Percentiles rank a stretch among this genome's conserved stretches.
These are phyloP conservation scores for Tribolium freemani DNA, from an alignment of 2,888 invertebrate genomes.

Conservation along the genomic window DNA sequence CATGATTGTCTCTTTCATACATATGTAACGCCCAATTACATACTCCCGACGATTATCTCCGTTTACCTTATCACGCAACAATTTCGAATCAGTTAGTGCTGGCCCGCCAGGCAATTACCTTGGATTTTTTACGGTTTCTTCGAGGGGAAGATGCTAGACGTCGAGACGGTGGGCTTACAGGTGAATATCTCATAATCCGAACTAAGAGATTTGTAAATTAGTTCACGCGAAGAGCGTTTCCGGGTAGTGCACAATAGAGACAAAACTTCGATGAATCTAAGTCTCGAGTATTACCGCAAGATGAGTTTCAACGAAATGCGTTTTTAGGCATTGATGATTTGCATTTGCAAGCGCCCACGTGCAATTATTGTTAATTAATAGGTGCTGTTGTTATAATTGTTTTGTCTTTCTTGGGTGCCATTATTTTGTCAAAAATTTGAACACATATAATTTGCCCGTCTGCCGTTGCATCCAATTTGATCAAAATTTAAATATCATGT, in stretches of 20 bases:
- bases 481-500: slow-evolving; percentile 27
- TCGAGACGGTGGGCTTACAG: slow-evolving; percentile 3
- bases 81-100: slow-evolving; percentile 37
- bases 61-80: slow-evolving; percentile 63
- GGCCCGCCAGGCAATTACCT: slow-evolving; percentile 39
- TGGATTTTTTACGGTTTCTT: slow-evolving; percentile 33
- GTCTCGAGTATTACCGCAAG: slow-evolving; percentile 24
- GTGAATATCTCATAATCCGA: not conserved
- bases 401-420: slow-evolving; percentile 3
- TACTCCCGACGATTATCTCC: slow-evolving; percentile 61
- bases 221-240: not conserved
- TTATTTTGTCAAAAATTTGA: slow-evolving; percentile 27
- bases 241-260: not conserved
- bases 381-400: not conserved
- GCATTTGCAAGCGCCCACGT: not conserved
- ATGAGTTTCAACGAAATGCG: slow-evolving; percentile 4
- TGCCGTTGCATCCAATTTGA: slow-evolving; percentile 5
- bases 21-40: slow-evolving; percentile 66
- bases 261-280: slow-evolving; percentile 6
- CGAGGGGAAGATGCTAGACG: slow-evolving; percentile 12
- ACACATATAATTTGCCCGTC: slow-evolving; percentile 27
- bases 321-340: not conserved
- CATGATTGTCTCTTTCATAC: slow-evolving; percentile 67
- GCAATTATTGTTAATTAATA: not conserved
- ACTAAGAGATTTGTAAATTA: not conserved